phyloP scores from a whole-genome alignment of 2,113 vertebrate species.

The Hyperoodon ampullatus region DNA sequence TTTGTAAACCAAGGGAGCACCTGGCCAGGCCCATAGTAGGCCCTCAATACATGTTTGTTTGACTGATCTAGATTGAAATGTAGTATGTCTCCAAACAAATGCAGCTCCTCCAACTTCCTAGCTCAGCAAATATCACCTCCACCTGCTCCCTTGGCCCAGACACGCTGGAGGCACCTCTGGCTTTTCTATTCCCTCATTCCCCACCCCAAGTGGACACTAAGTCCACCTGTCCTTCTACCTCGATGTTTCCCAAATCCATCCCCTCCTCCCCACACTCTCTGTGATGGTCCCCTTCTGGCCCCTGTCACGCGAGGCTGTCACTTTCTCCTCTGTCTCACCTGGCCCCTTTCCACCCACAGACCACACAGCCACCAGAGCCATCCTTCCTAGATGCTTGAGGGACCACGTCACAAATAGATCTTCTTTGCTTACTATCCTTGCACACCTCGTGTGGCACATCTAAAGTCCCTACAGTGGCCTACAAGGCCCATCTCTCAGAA shows the following conservation, averaged over 20 bases:
- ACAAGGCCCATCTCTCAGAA: not conserved
- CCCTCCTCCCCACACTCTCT: not conserved
- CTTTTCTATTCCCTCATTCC: not conserved
- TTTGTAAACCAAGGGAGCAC: not conserved
- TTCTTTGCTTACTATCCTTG: not conserved
- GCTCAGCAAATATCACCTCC: not conserved
- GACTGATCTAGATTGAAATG: not conserved
- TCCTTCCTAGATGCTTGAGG: not conserved
- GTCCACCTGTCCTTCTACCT: not conserved
- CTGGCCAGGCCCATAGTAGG: not conserved
- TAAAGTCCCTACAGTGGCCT: not conserved
- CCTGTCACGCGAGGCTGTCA: fast-evolving
- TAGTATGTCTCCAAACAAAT: not conserved
- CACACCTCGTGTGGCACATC: not conserved
- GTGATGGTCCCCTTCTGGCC: not conserved
- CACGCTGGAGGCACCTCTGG: not conserved
- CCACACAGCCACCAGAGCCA: not conserved
- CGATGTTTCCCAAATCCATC: not conserved
- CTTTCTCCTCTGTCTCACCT: not conserved
- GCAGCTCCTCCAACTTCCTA: not conserved
- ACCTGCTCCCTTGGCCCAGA: not conserved
- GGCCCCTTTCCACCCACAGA: not conserved
- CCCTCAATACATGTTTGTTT: not conserved
- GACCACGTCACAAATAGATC: not conserved
- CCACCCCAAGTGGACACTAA: not conserved